Percentiles rank a stretch among this genome's conserved stretches.
phyloP scores from a whole-genome alignment of 1,140 invertebrate species.

The Atopsyche davidsoni region DNA sequence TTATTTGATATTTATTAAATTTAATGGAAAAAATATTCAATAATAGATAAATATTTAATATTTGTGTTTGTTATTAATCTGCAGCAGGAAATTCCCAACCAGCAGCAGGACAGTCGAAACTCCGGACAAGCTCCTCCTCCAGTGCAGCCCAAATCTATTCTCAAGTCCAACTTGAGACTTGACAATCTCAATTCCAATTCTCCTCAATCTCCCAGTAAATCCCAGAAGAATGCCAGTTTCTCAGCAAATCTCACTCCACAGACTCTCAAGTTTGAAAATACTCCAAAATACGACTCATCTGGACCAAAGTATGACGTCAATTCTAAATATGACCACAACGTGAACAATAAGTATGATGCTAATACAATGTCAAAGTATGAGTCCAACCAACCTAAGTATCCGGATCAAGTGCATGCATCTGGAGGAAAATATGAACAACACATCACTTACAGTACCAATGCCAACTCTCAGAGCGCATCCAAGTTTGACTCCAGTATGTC shows the following conservation, averaged over 20 bases:
- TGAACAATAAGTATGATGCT: slow-evolving; percentile 25
- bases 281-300: slow-evolving; percentile 18
- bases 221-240: slow-evolving; percentile 31
- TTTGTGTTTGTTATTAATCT: slow-evolving; percentile 7
- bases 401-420: slow-evolving; percentile 14
- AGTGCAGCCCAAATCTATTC: slow-evolving; percentile 43
- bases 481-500: slow-evolving; percentile 20
- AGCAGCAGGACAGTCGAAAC: slow-evolving; percentile 30
- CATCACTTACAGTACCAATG: slow-evolving; percentile 16
- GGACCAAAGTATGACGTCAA: slow-evolving; percentile 14
- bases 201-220: slow-evolving; percentile 33
- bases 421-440: slow-evolving; percentile 26
- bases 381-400: slow-evolving; percentile 17
- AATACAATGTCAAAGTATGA: slow-evolving; percentile 16
- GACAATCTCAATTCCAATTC: slow-evolving; percentile 53
- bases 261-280: slow-evolving; percentile 28
- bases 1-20: slow-evolving; percentile 7
- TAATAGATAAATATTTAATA: background rate
- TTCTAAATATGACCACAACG: slow-evolving; percentile 26
- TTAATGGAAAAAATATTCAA: background rate
- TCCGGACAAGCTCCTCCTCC: slow-evolving; percentile 33
- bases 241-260: slow-evolving; percentile 28
- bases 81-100: slow-evolving; percentile 25
- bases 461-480: slow-evolving; percentile 12
- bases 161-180: slow-evolving; percentile 45